phyloP scores from a whole-genome alignment of 2,797 vertebrate genomes.

The Buphagus erythrorhynchus region DNA sequence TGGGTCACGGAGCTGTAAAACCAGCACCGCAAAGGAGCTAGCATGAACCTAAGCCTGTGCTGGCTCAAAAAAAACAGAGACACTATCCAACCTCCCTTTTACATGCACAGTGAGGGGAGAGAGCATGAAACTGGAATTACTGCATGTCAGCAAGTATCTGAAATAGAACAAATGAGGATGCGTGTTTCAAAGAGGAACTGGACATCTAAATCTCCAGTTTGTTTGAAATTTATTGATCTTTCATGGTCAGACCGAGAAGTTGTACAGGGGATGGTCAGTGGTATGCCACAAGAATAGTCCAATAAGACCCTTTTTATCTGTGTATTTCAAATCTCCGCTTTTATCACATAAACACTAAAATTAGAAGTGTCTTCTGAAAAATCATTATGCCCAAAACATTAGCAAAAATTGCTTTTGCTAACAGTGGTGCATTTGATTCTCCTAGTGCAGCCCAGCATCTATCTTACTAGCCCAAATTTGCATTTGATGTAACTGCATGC shows the following conservation, averaged over 20 bases:
- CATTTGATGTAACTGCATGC: slow-evolving; percentile 49
- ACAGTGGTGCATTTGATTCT: background rate
- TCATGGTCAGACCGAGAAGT: background rate
- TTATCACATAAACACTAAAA: background rate
- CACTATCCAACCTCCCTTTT: background rate
- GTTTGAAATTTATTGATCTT: background rate
- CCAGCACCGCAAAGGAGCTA: background rate
- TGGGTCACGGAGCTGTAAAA: background rate
- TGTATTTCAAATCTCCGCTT: background rate
- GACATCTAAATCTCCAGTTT: background rate
- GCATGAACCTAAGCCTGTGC: background rate
- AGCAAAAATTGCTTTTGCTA: background rate
- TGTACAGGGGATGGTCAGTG: background rate
- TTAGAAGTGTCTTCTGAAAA: background rate
- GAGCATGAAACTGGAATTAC: background rate
- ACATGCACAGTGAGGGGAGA: background rate
- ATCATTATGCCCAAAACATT: background rate
- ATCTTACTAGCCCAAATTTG: slow-evolving; percentile 24
- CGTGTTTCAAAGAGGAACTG: background rate
- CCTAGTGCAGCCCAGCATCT: background rate
- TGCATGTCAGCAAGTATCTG: background rate
- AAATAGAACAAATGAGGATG: background rate
- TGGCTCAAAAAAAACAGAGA: background rate
- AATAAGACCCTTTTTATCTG: background rate
- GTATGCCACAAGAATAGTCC: background rate